A percentile compares a stretch with the other conserved stretches of the same genome.
phyloP scores from a whole-genome alignment of 2,113 vertebrate species.

The Zingel zingel region DNA sequence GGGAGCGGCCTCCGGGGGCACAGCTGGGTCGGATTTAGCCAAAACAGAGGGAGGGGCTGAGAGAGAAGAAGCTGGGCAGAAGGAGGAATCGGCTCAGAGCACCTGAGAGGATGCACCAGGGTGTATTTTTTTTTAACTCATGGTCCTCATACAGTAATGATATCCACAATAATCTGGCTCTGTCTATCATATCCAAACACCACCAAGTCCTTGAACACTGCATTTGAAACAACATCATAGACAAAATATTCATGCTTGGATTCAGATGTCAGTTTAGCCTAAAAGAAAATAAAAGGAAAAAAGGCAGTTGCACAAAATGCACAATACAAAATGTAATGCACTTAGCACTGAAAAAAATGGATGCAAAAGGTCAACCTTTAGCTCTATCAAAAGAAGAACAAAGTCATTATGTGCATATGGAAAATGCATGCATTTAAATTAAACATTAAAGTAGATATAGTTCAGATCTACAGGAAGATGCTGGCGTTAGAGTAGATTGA shows the following conservation, averaged over 20 bases:
- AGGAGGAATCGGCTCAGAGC: conserved; percentile 51
- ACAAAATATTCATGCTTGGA: conserved; percentile 31
- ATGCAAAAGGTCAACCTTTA: conserved; percentile 32
- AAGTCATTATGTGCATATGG: conserved; percentile 35
- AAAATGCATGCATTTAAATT: conserved; percentile 77
- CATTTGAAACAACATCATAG: conserved; percentile 36
- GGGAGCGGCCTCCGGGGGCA: conserved; percentile 50
- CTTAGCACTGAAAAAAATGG: conserved; percentile 6
- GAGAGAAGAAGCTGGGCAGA: conserved; percentile 49
- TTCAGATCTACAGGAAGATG: conserved; percentile 34
- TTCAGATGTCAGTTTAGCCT: conserved; percentile 26
- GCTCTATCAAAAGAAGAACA: conserved; percentile 54
- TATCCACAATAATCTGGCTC: conserved; percentile 39
- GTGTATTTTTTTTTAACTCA: conserved; percentile 16
- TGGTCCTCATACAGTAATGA: conserved; percentile 7
- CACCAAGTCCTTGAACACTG: conserved; percentile 33
- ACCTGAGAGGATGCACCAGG: conserved; percentile 50
- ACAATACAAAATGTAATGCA: conserved; percentile 40
- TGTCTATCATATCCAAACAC: conserved; percentile 16
- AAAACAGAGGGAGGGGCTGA: conserved; percentile 46
- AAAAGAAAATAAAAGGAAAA: conserved; percentile 9
- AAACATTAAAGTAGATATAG: conserved; percentile 60
- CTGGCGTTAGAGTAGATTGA: conserved; percentile 59
- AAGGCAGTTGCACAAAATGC: conserved; percentile 35
- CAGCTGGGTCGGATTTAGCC: conserved; percentile 41